A percentile compares a stretch with the other conserved stretches of the same genome.
Evolutionary conservation across 2,797 vertebrate genomes (phyloP).

Genomic region (Lagodon rhomboides): DNA sequence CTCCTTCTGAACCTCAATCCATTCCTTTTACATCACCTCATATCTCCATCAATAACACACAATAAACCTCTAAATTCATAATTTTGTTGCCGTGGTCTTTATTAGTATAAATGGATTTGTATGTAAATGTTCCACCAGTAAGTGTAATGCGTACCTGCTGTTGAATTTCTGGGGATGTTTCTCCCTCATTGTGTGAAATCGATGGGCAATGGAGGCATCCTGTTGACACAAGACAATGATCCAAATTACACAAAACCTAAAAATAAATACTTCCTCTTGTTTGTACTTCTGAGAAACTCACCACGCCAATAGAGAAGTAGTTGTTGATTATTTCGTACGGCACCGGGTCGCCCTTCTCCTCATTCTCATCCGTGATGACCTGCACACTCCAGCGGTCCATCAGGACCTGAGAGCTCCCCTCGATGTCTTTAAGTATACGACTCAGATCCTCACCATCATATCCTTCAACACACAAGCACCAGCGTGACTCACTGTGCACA

Average conservation of each 20-base stretch:
- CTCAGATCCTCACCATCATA: constrained; percentile 92
- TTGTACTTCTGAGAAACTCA: constrained; percentile 76
- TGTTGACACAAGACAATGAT: constrained; percentile 66
- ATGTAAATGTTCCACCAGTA: no score
- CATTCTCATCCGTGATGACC: constrained; percentile 87
- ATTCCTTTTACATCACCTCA: no score
- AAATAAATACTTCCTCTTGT: constrained; percentile 3
- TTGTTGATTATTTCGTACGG: constrained; percentile 98
- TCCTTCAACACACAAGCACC: constrained; percentile 75
- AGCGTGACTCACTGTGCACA: not conserved
- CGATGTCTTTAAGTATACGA: constrained; percentile 91
- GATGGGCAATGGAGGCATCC: constrained; percentile 97
- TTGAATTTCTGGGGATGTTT: constrained; percentile 97
- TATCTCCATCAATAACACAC: no score
- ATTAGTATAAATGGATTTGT: no score
- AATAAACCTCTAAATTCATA: no score
- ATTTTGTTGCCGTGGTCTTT: no score
- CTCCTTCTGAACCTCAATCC: no score
- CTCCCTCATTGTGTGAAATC: constrained; percentile 95
- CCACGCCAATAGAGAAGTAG: constrained; percentile 98
- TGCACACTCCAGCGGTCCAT: constrained; percentile 95
- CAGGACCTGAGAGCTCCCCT: constrained; percentile 84
- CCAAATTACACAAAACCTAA: constrained; percentile 1
- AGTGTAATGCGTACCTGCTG: constrained; percentile 87
- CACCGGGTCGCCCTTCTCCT: constrained; percentile 92